phyloP scores from a whole-genome alignment of 2,888 invertebrate genomes.

The Stenodema calcarata region DNA sequence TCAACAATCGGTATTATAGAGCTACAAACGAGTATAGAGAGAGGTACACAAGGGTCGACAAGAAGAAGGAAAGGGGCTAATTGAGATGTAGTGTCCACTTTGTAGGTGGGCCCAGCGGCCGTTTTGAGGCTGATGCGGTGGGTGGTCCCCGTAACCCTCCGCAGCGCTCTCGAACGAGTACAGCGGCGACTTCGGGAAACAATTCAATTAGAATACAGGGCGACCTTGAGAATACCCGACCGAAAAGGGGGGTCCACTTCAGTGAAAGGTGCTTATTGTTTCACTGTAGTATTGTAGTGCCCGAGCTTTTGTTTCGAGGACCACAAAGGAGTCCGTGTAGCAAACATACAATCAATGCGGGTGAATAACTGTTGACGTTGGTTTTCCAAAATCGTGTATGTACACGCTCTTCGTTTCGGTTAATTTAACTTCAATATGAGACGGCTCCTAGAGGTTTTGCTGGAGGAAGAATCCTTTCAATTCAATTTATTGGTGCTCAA shows the following conservation, averaged over 20 bases:
- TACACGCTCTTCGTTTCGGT: too few species aligned
- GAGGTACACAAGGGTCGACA: too few species aligned
- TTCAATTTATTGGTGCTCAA: too few species aligned
- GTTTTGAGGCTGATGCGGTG: constrained; percentile 5
- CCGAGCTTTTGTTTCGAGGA: background rate
- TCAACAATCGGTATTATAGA: too few species aligned
- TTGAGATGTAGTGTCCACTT: constrained; percentile 43
- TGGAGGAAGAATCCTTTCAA: too few species aligned
- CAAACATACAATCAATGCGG: background rate
- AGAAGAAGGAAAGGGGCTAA: background rate
- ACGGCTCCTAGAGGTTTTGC: too few species aligned
- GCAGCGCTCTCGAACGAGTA: background rate
- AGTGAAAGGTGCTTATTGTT: background rate
- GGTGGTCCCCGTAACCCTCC: background rate
- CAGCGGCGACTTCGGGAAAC: constrained; percentile 25
- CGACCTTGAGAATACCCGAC: background rate
- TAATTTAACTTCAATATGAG: too few species aligned
- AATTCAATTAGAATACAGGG: constrained; percentile 38
- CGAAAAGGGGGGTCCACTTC: background rate
- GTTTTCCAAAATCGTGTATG: too few species aligned
- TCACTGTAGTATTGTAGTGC: background rate
- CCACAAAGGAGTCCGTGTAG: background rate
- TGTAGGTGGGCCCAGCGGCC: constrained; percentile 34
- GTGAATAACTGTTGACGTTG: too few species aligned
- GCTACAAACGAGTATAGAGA: too few species aligned